Conservation (phyloP, 2,888 invertebrate species). For the Idaea dimidiata region DNA sequence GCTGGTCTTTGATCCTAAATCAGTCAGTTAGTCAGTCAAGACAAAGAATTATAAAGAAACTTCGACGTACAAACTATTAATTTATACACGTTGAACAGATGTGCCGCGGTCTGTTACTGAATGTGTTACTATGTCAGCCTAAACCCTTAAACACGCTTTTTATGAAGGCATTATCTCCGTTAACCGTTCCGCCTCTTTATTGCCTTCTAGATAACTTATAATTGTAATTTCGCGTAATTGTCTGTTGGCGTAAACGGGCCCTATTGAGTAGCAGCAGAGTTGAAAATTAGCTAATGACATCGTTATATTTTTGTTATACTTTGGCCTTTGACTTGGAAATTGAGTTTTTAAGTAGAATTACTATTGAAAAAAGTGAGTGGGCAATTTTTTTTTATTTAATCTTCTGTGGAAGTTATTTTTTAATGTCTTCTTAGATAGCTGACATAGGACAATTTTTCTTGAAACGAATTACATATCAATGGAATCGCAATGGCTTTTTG, state of each 20-base stretch:
- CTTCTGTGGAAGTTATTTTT: not conserved
- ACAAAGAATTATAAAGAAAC: too few species aligned
- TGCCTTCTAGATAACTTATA: slow-evolving; percentile 52
- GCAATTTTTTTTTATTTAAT: not conserved
- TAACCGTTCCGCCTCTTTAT: slow-evolving; percentile 51
- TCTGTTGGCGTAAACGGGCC: slow-evolving; percentile 39
- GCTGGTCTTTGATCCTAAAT: too few species aligned
- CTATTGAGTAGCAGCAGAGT: slow-evolving; percentile 10
- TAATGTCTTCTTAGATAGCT: not conserved
- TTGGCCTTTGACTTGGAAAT: not conserved
- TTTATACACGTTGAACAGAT: not conserved
- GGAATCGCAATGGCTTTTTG: too few species aligned
- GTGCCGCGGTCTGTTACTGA: not conserved
- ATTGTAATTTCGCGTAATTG: slow-evolving; percentile 52
- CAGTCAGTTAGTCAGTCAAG: too few species aligned
- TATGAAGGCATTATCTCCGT: slow-evolving; percentile 61
- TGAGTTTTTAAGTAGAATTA: not conserved
- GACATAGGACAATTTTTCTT: not conserved
- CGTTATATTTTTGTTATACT: not conserved
- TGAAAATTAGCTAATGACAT: slow-evolving; percentile 7
- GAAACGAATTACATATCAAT: not conserved
- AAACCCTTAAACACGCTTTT: slow-evolving; percentile 69
- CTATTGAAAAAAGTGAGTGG: not conserved
- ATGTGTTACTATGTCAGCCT: slow-evolving; percentile 62
- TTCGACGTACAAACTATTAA: too few species aligned